Conservation (phyloP, 2,888 invertebrate species). For the Itoplectis maculator region DNA sequence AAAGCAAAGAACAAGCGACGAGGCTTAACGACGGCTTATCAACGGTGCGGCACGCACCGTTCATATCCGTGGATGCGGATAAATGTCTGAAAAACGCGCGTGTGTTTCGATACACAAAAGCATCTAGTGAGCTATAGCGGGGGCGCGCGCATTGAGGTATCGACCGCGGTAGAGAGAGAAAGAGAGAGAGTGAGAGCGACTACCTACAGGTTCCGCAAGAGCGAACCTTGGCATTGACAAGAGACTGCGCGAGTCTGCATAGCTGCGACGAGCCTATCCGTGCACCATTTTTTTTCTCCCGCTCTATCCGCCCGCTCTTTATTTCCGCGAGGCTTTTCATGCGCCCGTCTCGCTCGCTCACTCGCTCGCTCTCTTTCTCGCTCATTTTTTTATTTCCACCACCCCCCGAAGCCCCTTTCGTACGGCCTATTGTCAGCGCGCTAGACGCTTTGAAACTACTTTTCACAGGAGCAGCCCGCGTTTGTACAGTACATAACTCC, state of each 20-base stretch:
- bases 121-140: slow-evolving; percentile 14
- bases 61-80: too few species aligned
- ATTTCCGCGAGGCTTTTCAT: slow-evolving; percentile 59
- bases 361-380: slow-evolving; percentile 69
- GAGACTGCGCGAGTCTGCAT: slow-evolving; percentile 18
- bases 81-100: slow-evolving; percentile 52
- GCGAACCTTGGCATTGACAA: slow-evolving; percentile 71
- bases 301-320: slow-evolving; percentile 60
- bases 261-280: slow-evolving; percentile 38
- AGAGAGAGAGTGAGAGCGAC: slow-evolving; percentile 4
- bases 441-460: slow-evolving; percentile 78
- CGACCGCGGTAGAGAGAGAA: too few species aligned
- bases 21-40: slow-evolving; percentile 63
- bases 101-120: slow-evolving; percentile 34
- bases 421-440: slow-evolving; percentile 73
- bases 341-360: slow-evolving; percentile 59
- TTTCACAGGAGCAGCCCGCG: slow-evolving; percentile 73
- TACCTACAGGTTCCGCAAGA: slow-evolving; percentile 54
- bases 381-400: slow-evolving; percentile 55
- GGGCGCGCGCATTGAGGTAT: slow-evolving; percentile 57
- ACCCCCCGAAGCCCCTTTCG: slow-evolving; percentile 47
- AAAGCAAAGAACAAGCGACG: slow-evolving; percentile 53
- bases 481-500: slow-evolving; percentile 62
- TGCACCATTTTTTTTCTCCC: slow-evolving; percentile 60
- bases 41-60: not conserved